Percentiles rank a stretch among this genome's conserved stretches.
Conservation (phyloP, 2,888 invertebrate species). For the Mylabris sibirica region DNA sequence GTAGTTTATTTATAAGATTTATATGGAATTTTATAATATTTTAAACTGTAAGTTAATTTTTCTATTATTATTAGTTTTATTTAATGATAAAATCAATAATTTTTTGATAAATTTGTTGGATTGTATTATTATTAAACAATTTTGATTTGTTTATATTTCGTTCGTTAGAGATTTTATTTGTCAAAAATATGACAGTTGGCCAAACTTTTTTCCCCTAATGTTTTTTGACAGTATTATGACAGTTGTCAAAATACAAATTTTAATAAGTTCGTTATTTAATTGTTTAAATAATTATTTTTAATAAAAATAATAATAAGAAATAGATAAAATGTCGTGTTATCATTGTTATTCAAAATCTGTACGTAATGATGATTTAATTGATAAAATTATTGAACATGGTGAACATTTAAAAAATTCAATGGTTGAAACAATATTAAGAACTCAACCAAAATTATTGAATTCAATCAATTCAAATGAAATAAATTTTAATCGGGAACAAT, state of each 20-base stretch:
- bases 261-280: not conserved
- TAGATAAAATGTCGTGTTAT: conserved; percentile 28
- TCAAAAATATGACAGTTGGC: not conserved
- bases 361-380: conserved; percentile 36
- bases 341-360: conserved; percentile 23
- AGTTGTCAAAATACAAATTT: conserved; percentile 7
- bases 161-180: not conserved
- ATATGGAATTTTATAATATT: not conserved
- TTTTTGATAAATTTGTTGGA: not conserved
- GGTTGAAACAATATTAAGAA: conserved; percentile 58
- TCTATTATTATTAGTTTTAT: too few relatives aligned
- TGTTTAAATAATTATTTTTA: not conserved
- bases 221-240: conserved; percentile 1
- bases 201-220: not conserved
- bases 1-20: not conserved
- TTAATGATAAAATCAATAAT: not conserved
- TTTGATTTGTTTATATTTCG: not conserved
- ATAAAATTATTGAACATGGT: conserved; percentile 52
- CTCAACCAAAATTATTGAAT: conserved; percentile 55
- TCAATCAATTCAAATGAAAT: conserved; percentile 43
- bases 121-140: too few relatives aligned
- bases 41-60: not conserved
- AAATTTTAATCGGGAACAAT: conserved; percentile 35
- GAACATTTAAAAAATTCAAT: conserved; percentile 57
- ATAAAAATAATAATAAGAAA: not conserved